A percentile compares a stretch with the other conserved stretches of the same genome.
Conservation (phyloP, 2,888 invertebrate genomes). For the Pseudanteris insignis region DNA sequence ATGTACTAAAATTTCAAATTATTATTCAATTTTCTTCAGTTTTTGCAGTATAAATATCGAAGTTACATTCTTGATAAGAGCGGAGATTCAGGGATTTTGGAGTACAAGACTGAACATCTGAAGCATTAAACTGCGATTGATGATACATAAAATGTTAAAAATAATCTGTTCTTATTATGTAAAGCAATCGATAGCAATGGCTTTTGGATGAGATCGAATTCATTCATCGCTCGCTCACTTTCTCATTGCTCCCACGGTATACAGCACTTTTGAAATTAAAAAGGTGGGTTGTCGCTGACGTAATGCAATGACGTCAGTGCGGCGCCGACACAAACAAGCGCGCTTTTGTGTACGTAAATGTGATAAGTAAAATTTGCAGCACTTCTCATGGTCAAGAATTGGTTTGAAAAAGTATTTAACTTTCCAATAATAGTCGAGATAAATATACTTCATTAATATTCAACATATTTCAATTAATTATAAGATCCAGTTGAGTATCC, state of each 20-base stretch:
- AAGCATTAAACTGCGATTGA: not conserved
- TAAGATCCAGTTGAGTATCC: too few relatives aligned
- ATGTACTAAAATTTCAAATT: too few relatives aligned
- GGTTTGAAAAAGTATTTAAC: constrained; percentile 8
- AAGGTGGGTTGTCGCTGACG: constrained; percentile 52
- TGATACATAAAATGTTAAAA: constrained; percentile 3
- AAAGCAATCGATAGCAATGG: constrained; percentile 10
- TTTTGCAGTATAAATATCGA: not conserved
- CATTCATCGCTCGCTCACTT: constrained; percentile 27
- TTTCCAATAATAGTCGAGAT: too few relatives aligned
- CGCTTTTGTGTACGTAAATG: too few relatives aligned
- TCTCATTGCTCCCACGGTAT: constrained; percentile 20
- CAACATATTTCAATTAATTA: too few relatives aligned
- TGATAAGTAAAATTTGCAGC: too few relatives aligned
- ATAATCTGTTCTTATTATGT: constrained; percentile 7
- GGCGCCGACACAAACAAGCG: constrained; percentile 38
- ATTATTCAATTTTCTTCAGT: too few relatives aligned
- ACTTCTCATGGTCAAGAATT: constrained; percentile 23
- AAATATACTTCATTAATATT: too few relatives aligned
- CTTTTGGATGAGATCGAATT: constrained; percentile 29
- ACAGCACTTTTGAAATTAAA: constrained; percentile 37
- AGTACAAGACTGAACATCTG: too few relatives aligned
- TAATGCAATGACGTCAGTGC: constrained; percentile 56
- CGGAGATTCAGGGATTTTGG: too few relatives aligned
- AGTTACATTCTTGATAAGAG: too few relatives aligned